Base-by-base conservation (phyloP, 2,797 vertebrate genomes). In the Artibeus jamaicensis region DNA sequence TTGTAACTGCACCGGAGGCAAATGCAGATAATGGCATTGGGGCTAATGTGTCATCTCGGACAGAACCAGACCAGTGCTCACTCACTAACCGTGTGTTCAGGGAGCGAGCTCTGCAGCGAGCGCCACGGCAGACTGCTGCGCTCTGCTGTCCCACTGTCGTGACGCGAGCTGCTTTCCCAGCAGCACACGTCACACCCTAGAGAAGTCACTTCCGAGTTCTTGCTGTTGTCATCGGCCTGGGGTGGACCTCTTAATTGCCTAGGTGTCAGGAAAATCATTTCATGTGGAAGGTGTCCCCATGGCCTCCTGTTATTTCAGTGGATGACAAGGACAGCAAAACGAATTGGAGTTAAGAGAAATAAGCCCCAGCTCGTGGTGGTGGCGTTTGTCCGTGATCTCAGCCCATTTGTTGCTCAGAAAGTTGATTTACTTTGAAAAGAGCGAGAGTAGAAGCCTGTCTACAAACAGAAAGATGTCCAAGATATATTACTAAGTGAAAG, bases 91-190 rank as follows among this genome's bases (percentile, higher is more conserved):
- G 0, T n/a, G 2, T 34, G 32, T 53, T 79, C 48, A 16, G 24
- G 44, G 67, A 76, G 10, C 4, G 3, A n/a, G 70, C 18, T 15
- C 39, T 68, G 50, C 81, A 34, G 2, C 21, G 21, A 29, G 7
- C 6, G 7, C 1, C 21, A 0, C 2, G 1, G 10, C 55, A 42
- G 2, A 5, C 19, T 3, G 0, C 39, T 10, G 0, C 34, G 59
- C 37, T 70, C 39, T 19, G 16, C 0, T 14, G 0, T 90, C 32
- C 42, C 53, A 0, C 18, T 16, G 0, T 15, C 4, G 10, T 2
- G 4, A 19, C 0, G 0, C 4, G 3, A 16, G 9, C n/a, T 26
- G 0, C 37, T 21, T 44, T 22, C 42, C 44, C n/a, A 71, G 42
- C 14, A 78, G 11, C 6, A 6, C 18, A 14, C 34, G 10, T 8